Evolutionary conservation across 2,113 vertebrate species (phyloP).

Genomic region (Psittacara wagleri): DNA sequence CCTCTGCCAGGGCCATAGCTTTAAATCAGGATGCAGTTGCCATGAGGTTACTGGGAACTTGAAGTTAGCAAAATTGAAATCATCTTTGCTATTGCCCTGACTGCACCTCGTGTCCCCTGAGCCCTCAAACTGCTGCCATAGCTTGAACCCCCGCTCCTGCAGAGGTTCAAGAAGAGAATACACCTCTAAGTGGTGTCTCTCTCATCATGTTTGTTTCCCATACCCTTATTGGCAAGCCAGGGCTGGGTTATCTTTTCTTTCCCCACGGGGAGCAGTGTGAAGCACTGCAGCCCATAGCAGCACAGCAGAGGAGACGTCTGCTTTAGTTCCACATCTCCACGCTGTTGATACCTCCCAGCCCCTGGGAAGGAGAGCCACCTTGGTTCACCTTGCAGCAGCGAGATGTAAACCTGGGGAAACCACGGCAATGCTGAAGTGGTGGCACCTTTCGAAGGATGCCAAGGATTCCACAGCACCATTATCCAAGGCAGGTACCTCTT

Average conservation of each 20-base stretch:
- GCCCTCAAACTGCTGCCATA: background rate
- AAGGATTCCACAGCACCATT: background rate
- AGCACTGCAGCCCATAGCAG: background rate
- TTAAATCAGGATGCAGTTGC: fast-evolving
- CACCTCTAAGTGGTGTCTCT: background rate
- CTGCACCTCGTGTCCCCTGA: background rate
- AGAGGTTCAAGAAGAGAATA: background rate
- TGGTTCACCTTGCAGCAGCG: background rate
- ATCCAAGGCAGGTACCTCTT: background rate
- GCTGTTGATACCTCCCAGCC: background rate
- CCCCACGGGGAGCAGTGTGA: fast-evolving
- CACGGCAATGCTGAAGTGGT: background rate
- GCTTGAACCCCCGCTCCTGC: fast-evolving
- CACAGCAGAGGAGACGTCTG: background rate
- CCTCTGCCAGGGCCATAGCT: background rate
- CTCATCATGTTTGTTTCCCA: background rate
- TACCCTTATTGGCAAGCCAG: background rate
- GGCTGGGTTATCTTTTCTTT: no score
- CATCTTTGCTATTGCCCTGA: background rate
- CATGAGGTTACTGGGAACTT: background rate
- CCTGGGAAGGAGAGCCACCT: background rate
- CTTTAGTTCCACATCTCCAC: background rate
- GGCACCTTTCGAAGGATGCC: background rate
- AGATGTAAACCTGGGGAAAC: background rate
- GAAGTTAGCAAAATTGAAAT: background rate